Conservation (phyloP, 2,113 vertebrate genomes). For the Anser brachyrhynchus region DNA sequence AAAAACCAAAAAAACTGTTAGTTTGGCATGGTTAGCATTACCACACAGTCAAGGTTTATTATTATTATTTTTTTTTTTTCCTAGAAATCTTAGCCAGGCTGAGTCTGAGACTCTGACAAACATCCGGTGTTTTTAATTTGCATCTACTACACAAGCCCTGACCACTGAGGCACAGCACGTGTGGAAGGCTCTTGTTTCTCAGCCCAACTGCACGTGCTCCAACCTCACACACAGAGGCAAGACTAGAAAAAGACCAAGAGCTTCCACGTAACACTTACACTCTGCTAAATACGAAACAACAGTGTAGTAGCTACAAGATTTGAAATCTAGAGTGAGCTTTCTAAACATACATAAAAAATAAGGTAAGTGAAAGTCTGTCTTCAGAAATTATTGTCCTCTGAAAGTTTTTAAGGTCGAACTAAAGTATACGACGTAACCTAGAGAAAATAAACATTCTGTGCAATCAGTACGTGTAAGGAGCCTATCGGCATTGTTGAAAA, state of each 20-base stretch:
- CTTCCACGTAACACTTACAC: background rate
- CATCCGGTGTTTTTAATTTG: background rate
- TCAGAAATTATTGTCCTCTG: background rate
- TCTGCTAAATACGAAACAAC: background rate
- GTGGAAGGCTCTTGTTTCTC: background rate
- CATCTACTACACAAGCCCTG: background rate
- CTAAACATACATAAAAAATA: background rate
- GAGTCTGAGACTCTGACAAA: background rate
- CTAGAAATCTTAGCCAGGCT: background rate
- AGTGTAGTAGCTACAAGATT: background rate
- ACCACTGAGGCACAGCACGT: background rate
- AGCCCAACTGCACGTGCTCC: background rate
- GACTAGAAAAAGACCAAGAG: background rate
- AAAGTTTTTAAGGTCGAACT: background rate
- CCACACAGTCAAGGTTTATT: background rate
- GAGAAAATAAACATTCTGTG: background rate
- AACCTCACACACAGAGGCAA: background rate
- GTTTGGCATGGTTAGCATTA: background rate
- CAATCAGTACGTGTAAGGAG: background rate
- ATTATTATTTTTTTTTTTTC: background rate
- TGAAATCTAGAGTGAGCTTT: background rate
- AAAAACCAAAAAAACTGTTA: constrained; percentile 22
- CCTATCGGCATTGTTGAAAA: background rate
- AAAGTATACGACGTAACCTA: background rate
- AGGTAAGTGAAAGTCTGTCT: background rate